Evolutionary conservation across 2,113 vertebrate genomes (phyloP), one percentile per base, ranked within the genome.

Genomic region (Aphelocoma coerulescens): DNA sequence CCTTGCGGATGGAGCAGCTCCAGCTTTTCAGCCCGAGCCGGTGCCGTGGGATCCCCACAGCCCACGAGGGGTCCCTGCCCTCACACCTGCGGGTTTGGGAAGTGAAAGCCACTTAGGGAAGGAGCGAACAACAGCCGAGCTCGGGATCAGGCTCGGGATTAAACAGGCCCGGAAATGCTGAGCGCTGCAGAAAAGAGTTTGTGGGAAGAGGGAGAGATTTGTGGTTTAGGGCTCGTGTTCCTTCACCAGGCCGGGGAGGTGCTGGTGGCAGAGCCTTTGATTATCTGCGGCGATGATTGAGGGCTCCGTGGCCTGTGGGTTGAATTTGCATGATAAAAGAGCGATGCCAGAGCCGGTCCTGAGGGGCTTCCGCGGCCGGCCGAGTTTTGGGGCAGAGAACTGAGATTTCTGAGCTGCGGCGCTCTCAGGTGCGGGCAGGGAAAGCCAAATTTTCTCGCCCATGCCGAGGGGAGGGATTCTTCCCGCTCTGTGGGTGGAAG

Each of bases 161-260:
- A 88, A 91, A 3, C n/a, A 54, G 71, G 85, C 59, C 79, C 41
- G 92, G 95, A 86, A 96, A 82, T 1, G 78, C 87, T 28, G 91
- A 91, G 91, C 1, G 80, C 84, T 81, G 17, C 84, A 3, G 61
- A 75, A 43, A 82, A 20, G 94, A 90, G 88, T 91, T 61, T 23
- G 94, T 52, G 91, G 93, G 62, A 44, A 96, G 79, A 89, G 41
- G 41, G 37, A 59, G 74, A 94, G 81, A 69, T 96, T 80, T 91
- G 93, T 6, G 93, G 54, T 49, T 81, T 32, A 62, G 43, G 37
- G 9, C 81, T 89, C 67, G 71, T 3, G 54, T 10, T 82, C 78
- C 69, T 11, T 3, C 41, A 1, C 22, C 54, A 8, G 65, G 41
- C 44, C 3, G 6, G 20, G 4, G 59, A 33, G 77, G 51, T 13